Evolutionary conservation across 2,113 vertebrate genomes (phyloP).

Genomic region (Vimba vimba): DNA sequence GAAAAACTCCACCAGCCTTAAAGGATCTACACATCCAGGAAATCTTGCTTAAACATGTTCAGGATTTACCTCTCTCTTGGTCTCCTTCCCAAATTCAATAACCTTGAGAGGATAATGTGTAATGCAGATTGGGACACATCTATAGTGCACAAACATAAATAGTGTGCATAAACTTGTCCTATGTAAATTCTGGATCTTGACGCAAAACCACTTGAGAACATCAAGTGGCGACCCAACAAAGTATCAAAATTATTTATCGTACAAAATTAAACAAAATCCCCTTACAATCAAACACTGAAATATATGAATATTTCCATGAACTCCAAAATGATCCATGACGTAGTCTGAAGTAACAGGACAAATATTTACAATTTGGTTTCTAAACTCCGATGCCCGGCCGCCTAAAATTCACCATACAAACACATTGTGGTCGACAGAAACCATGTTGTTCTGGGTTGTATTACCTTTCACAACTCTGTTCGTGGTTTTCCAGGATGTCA

Average conservation of each 20-base stretch:
- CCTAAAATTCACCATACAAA: neutral
- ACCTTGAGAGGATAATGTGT: neutral
- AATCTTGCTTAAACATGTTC: conserved; percentile 59
- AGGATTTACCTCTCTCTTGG: conserved; percentile 47
- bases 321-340: neutral
- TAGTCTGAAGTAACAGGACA: neutral
- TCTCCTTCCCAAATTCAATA: conserved; percentile 3
- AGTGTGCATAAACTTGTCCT: neutral
- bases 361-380: neutral
- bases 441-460: neutral
- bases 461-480: neutral
- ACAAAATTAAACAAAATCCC: neutral
- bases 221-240: neutral
- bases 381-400: neutral
- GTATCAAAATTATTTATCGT: neutral
- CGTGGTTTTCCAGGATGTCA: neutral
- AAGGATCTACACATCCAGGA: conserved; percentile 57
- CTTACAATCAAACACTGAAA: neutral
- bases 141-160: neutral
- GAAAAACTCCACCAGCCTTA: conserved; percentile 50
- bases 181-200: no score
- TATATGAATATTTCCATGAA: neutral
- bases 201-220: no score
- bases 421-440: neutral
- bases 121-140: conserved; percentile 10